Base-by-base conservation (phyloP, 2,888 invertebrate species). In the Leptinotarsa juncta region DNA sequence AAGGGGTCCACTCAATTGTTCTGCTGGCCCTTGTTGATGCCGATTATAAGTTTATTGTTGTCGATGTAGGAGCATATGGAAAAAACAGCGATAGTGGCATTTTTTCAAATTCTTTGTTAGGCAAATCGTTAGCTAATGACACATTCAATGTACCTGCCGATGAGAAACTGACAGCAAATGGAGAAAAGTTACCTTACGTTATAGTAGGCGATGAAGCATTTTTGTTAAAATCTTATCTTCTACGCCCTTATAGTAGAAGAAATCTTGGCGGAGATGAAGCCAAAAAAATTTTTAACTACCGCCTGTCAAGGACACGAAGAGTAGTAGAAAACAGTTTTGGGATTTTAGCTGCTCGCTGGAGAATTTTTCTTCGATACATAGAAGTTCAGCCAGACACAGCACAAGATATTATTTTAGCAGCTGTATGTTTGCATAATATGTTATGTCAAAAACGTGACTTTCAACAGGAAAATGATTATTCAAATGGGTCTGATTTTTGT, bases 41-140 rank as follows among this genome's bases (percentile, higher is more conserved):
- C 10, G 60, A 78, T 62, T 81, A 79, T 67, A 82, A 79, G 55
- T 82, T 82, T 72, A 77, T 79, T 68, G 55, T 65, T 57, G 77
- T 81, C 23, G 81, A 82, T 74, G 75, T 83, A 55, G 82, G 79
- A 15, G 71, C 81, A 67, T 78, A 79, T 72, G 82, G 82, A 26
- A 79, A 72, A 77, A 78, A 78, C 65, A 81, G 81, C 53, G 82
- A 82, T 77, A 79, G 80, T 51, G 77, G 77, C 5, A 80, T 83
- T 68, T 81, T 82, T 75, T 66, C 23, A 42, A 75, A 75, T 49
- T 75, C 73, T 70, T n/a, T 60, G 23, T 53, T 77, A 51, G 75
- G 75, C 26, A 73, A 68, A 72, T 69, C 65, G 26, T 76, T 76
- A 67, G 67, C 49, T 50, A 49, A 67, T 50, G 50, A 32, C 62